Evolutionary conservation across 2,888 invertebrate genomes (phyloP), one percentile per base, ranked within the genome.

Genomic region (Augiades crinisus): DNA sequence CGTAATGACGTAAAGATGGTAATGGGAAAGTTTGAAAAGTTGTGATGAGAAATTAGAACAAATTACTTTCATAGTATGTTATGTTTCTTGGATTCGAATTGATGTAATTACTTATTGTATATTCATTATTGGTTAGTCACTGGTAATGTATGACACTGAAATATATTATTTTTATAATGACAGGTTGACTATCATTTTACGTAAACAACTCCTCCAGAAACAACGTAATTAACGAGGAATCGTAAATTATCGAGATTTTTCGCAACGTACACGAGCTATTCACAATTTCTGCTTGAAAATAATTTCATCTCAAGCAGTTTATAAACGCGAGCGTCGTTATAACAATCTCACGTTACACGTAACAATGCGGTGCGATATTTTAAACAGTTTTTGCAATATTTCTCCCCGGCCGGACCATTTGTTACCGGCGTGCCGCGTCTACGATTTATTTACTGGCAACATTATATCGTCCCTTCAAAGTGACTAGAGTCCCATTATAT

Each of bases 381-480:
- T 78, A 76, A 64, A 75, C 59, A 67, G 73, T 79, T 84, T 83
- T 83, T 83, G 81, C 79, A 81, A 83, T 86, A 84, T 85, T 78
- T 85, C 83, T 78, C 72, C 72, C 67, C 67, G 65, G 71, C 65
- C 63, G 65, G 72, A 71, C 73, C 84, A 84, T 87, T 85, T 84
- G 81, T 86, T 79, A 74, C 70, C 67, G 68, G 60, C 67, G 61
- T 65, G 65, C 62, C 68, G 64, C 64, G 72, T 74, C 80, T 78
- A 78, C 77, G 78, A 81, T 84, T 83, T 84, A 84, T 84, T 75
- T 73, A 73, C 78, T 67, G 65, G 82, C 71, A 82, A 84, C 84
- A 81, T 85, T 84, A 86, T 85, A 78, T 82, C 72, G 72, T 74
- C 75, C 80, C 77, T 78, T 78, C 78, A 78, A 74, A 80, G 77